phyloP scores from a whole-genome alignment of 2,113 vertebrate genomes.

The Emydocephalus ijimae region DNA sequence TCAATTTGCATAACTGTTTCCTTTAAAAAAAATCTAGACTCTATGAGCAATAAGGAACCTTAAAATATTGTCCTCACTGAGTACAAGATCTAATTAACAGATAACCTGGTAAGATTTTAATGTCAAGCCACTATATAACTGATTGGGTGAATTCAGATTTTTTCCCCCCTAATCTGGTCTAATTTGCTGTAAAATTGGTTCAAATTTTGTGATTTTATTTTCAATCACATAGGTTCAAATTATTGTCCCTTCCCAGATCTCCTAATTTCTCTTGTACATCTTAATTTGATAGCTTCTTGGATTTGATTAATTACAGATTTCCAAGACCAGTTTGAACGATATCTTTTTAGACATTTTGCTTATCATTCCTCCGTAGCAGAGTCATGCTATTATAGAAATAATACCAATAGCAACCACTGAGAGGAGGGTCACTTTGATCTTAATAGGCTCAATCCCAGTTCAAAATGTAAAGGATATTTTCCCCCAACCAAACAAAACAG shows the following conservation, averaged over 20 bases:
- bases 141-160: not conserved
- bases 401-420: not conserved
- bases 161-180: not conserved
- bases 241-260: not conserved
- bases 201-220: not conserved
- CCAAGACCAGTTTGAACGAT: not conserved
- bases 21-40: not conserved
- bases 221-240: not conserved
- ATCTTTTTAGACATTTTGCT: not conserved
- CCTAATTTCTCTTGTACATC: not conserved
- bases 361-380: not conserved
- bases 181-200: not conserved
- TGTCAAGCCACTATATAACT: not conserved
- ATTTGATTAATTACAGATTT: not conserved
- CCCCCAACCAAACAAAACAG: not conserved
- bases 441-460: not conserved
- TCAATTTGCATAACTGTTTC: not conserved
- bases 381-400: not conserved
- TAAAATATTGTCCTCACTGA: not conserved
- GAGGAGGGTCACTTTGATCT: not conserved
- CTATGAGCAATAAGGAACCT: not conserved
- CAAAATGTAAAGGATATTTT: not conserved
- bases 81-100: not conserved
- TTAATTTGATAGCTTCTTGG: not conserved
- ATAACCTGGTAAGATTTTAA: not conserved